These are phyloP conservation scores for Rhincodon typus DNA, from an alignment of 2,797 vertebrate species.

Conservation along the genomic window DNA sequence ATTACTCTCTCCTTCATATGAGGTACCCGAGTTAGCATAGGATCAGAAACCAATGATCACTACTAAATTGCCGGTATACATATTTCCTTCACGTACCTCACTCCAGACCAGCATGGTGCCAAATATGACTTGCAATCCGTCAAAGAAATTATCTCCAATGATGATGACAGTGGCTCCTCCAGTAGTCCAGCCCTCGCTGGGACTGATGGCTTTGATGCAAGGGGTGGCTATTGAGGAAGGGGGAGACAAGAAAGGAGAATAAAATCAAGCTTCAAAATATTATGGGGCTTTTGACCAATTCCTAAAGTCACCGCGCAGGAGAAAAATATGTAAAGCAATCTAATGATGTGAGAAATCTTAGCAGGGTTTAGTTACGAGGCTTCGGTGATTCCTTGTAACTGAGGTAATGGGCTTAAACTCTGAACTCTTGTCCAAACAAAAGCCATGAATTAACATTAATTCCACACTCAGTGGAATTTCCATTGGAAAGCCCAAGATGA, in stretches of 20 bases:
- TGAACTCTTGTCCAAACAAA: neutral
- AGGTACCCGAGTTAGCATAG: neutral
- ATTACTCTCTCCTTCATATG: neutral
- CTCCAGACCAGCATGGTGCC: slow-evolving; percentile 99
- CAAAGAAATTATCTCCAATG: slow-evolving; percentile 99
- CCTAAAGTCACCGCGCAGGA: neutral
- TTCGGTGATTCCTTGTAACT: neutral
- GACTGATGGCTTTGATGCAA: slow-evolving; percentile 99
- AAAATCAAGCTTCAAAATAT: neutral
- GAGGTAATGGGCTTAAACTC: neutral
- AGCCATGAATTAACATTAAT: slow-evolving; percentile 27
- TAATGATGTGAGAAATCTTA: slow-evolving; percentile 15
- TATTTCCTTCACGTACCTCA: slow-evolving; percentile 76
- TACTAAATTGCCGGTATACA: neutral
- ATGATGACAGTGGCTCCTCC: slow-evolving; percentile 98
- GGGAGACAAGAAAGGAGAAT: slow-evolving; percentile 48
- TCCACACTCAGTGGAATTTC: slow-evolving; percentile 11
- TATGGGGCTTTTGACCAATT: neutral
- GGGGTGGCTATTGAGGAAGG: slow-evolving; percentile 82
- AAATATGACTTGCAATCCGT: slow-evolving; percentile 98
- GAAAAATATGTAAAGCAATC: neutral
- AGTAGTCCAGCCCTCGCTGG: slow-evolving; percentile 97
- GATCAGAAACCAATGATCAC: neutral
- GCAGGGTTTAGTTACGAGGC: neutral
- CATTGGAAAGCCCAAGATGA: slow-evolving; percentile 8